Base-by-base conservation (phyloP, 2,888 invertebrate genomes). In the Fragum whitleyi region DNA sequence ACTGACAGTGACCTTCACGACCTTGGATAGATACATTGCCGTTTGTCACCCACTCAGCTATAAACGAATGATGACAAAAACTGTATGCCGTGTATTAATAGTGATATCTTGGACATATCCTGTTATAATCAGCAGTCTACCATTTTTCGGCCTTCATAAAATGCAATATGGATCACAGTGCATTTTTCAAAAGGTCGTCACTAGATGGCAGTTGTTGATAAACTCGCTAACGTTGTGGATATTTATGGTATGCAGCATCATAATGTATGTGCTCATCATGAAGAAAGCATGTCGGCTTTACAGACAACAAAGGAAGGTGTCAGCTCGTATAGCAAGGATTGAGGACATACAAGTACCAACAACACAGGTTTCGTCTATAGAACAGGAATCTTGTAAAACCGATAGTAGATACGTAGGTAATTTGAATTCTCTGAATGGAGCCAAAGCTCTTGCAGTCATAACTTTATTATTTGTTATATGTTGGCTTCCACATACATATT, bases 1-100 rank as follows among this genome's bases (percentile, higher is more conserved):
- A 29, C 72, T 84, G 0, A 82, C 82, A 7, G 84, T 85, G 62
- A 67, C 76, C 36, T 85, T 86, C 65, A 86, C 84, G 23, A 86
- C 84, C 23, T 83, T 86, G 29, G 87, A 87, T 59, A 73, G 87
- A 57, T 87, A 74, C 55, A 47, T 87, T 14, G 87, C 87, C 2
- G 76, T 87, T 28, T 87, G 85, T 42, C 68, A 67, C 51, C 85
- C 85, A 9, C 79, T 82, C 19, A 61, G 59, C 7, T 82, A 87
- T 47, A 36, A n/a, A 14, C 55, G 26, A 29, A 55, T 82, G 7
- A 84, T 87, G 80, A 77, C 79, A 14, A 39, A 29, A 14, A 74
- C 14, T 26, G 42, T 61, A 7, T 72, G 79, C 3, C 77, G 67
- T 51, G 2, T 61, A 23, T 55, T 87, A 1, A 73, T 81, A 19